Evolutionary conservation across 2,113 vertebrate species (phyloP).

Genomic region (Nannospalax galili): DNA sequence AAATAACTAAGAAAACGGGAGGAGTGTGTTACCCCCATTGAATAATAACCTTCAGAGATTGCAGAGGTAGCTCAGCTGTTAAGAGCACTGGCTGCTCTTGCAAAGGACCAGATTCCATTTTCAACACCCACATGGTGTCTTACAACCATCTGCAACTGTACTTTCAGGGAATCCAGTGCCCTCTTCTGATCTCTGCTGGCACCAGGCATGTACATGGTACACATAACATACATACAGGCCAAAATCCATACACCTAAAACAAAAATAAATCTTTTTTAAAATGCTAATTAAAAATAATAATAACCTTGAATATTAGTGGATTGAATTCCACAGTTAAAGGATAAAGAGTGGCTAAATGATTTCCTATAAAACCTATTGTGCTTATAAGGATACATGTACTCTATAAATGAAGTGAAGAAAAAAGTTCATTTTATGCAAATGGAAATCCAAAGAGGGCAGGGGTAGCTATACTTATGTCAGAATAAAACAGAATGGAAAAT

Average conservation of each 20-base stretch:
- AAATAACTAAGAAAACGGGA: not conserved
- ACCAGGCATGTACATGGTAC: no score
- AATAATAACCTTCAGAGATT: no score
- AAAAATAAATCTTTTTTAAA: not conserved
- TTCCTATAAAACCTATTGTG: not conserved
- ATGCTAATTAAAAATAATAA: not conserved
- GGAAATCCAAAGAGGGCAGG: no score
- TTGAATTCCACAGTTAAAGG: not conserved
- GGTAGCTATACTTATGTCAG: not conserved
- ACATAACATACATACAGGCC: not conserved
- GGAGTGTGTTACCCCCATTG: not conserved
- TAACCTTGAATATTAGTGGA: not conserved
- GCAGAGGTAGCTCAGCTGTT: not conserved
- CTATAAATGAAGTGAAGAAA: no score
- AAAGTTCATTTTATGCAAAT: no score
- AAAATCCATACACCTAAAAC: not conserved
- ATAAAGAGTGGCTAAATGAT: not conserved
- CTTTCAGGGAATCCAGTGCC: no score
- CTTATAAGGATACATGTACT: not conserved
- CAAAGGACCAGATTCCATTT: not conserved
- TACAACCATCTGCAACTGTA: no score
- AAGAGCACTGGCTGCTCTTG: not conserved
- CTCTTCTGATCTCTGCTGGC: not conserved
- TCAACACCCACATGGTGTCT: not conserved
- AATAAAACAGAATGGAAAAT: not conserved